phyloP scores from a whole-genome alignment of 1,140 invertebrate genomes.

The Prorops nasuta region DNA sequence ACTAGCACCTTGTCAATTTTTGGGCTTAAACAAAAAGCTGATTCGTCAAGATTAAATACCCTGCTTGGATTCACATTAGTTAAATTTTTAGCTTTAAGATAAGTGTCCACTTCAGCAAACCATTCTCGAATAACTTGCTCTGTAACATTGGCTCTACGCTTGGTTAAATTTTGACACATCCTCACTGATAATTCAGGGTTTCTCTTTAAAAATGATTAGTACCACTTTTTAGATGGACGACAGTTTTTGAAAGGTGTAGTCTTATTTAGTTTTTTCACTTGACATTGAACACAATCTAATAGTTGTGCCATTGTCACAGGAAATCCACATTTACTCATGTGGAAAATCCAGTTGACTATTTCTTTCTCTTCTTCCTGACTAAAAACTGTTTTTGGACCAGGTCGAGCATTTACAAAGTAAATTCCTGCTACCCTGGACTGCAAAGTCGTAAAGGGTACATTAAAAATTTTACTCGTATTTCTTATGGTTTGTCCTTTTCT shows the following conservation, averaged over 20 bases:
- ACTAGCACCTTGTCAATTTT: conserved; percentile 34
- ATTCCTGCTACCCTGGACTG: conserved; percentile 30
- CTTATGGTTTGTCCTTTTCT: conserved; percentile 1
- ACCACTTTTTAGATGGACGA: conserved; percentile 30
- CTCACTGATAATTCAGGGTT: conserved; percentile 21
- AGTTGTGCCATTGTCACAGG: conserved; percentile 36
- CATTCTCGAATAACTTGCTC: conserved; percentile 19
- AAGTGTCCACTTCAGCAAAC: conserved; percentile 22
- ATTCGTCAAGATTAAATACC: conserved; percentile 44
- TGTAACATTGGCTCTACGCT: conserved; percentile 19
- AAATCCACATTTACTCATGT: conserved; percentile 33
- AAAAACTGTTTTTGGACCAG: conserved; percentile 31
- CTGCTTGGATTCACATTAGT: conserved; percentile 26
- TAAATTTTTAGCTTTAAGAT: conserved; percentile 23
- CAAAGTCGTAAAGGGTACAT: conserved; percentile 38
- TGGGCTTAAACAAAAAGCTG: conserved; percentile 35
- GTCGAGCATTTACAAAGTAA: conserved; percentile 25
- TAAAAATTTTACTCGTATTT: conserved; percentile 18
- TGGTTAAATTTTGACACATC: conserved; percentile 28
- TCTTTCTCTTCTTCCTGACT: conserved; percentile 31
- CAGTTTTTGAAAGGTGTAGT: conserved; percentile 31
- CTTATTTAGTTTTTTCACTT: neutral
- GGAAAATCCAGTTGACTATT: conserved; percentile 36
- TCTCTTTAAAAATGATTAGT: conserved; percentile 23
- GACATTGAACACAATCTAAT: conserved; percentile 37